Conservation (phyloP, 2,888 invertebrate species). For the Papilio demoleus region DNA sequence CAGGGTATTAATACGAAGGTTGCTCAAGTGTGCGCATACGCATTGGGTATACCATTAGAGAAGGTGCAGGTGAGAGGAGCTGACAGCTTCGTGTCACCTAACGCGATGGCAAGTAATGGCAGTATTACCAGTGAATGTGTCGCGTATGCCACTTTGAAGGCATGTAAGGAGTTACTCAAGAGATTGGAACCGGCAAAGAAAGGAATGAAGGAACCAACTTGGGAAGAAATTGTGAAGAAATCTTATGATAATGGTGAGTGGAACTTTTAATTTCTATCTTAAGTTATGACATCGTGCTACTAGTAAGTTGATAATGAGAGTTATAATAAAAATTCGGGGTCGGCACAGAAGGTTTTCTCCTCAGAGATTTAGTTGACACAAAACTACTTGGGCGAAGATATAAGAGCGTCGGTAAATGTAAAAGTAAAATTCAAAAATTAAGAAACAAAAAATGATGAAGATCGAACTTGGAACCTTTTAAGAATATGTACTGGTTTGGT, state of each 20-base stretch:
- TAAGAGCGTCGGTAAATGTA: no score
- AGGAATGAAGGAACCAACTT: slow-evolving; percentile 71
- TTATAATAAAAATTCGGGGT: no score
- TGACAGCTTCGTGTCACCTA: slow-evolving; percentile 86
- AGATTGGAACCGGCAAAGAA: slow-evolving; percentile 72
- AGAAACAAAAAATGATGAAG: no score
- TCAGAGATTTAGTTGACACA: no score
- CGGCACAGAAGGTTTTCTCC: no score
- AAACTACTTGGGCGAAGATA: no score
- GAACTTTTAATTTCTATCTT: not conserved
- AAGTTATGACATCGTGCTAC: not conserved
- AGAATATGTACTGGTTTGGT: no score
- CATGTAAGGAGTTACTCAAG: slow-evolving; percentile 76
- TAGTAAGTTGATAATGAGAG: no score
- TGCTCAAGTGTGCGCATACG: slow-evolving; percentile 88
- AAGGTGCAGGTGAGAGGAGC: slow-evolving; percentile 84
- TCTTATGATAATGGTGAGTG: slow-evolving; percentile 72
- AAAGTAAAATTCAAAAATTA: no score
- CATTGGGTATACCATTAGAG: slow-evolving; percentile 86
- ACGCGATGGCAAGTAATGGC: slow-evolving; percentile 87
- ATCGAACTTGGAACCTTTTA: no score
- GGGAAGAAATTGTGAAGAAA: slow-evolving; percentile 78
- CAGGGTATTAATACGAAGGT: slow-evolving; percentile 89
- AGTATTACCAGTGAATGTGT: slow-evolving; percentile 89
- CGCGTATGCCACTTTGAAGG: slow-evolving; percentile 81